Conservation (phyloP, 2,888 invertebrate species). For the Sepiola atlantica region DNA sequence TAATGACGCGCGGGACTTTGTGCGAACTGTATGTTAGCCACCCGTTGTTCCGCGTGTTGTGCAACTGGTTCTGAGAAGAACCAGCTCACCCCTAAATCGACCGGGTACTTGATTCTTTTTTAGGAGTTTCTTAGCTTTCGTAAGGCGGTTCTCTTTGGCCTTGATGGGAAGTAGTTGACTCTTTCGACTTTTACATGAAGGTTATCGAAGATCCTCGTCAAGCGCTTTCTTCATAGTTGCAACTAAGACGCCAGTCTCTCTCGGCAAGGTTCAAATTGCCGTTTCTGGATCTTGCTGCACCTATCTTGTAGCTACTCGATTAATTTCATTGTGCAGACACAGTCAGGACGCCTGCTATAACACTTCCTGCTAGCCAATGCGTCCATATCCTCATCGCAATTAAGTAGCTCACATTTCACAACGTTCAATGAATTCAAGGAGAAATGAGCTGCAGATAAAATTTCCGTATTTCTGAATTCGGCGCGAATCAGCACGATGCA, state of each 20-base stretch:
- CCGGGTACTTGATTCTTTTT: neutral
- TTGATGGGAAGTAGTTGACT: neutral
- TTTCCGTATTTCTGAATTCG: too few relatives aligned
- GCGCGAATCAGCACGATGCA: too few relatives aligned
- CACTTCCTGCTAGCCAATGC: too few relatives aligned
- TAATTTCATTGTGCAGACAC: too few relatives aligned
- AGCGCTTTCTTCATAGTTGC: neutral
- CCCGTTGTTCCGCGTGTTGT: too few relatives aligned
- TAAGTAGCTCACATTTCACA: too few relatives aligned
- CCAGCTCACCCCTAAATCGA: neutral
- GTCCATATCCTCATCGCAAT: too few relatives aligned
- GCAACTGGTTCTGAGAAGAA: conserved; percentile 32
- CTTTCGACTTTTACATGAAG: neutral
- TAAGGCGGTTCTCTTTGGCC: neutral
- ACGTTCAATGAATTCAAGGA: too few relatives aligned
- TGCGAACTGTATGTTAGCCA: too few relatives aligned
- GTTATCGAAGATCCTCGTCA: neutral
- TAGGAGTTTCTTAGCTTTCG: neutral
- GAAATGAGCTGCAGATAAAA: too few relatives aligned
- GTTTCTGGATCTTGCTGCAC: neutral
- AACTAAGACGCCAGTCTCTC: neutral
- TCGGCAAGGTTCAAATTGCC: neutral
- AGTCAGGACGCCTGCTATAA: too few relatives aligned
- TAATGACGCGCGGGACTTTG: too few relatives aligned
- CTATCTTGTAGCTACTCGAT: neutral